Conservation (phyloP, 2,797 vertebrate genomes). For the Thripadectes ignobilis region DNA sequence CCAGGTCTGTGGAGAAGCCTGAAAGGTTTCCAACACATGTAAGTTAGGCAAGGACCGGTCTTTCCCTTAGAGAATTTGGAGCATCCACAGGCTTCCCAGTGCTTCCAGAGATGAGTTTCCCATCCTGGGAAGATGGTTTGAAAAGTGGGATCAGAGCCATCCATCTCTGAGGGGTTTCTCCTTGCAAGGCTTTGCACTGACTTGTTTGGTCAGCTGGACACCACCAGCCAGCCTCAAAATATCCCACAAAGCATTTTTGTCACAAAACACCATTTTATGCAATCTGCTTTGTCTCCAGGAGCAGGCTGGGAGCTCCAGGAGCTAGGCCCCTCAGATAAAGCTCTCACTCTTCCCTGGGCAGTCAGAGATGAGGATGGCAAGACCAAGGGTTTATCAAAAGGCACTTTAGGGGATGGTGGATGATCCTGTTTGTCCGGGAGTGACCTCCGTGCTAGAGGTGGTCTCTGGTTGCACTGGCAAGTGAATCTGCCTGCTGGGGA, state of each 20-base stretch:
- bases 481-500: accelerated
- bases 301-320: accelerated
- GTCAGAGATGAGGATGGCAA: background rate
- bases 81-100: background rate
- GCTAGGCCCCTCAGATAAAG: background rate
- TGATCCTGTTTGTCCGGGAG: accelerated
- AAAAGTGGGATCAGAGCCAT: background rate
- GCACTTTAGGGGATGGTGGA: background rate
- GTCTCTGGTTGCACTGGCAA: background rate
- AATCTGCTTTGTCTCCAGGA: background rate
- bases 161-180: background rate
- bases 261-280: accelerated
- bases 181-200: accelerated
- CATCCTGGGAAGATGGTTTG: accelerated
- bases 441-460: background rate
- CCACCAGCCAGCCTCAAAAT: background rate
- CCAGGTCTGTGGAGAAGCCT: background rate
- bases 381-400: background rate
- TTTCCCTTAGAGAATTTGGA: background rate
- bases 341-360: background rate
- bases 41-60: background rate
- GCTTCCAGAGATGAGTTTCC: too few species aligned
- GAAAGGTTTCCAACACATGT: accelerated
- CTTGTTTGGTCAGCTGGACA: accelerated
- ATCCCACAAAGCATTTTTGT: background rate